Conservation (phyloP, 2,113 vertebrate genomes). For the Bubo blakistoni region DNA sequence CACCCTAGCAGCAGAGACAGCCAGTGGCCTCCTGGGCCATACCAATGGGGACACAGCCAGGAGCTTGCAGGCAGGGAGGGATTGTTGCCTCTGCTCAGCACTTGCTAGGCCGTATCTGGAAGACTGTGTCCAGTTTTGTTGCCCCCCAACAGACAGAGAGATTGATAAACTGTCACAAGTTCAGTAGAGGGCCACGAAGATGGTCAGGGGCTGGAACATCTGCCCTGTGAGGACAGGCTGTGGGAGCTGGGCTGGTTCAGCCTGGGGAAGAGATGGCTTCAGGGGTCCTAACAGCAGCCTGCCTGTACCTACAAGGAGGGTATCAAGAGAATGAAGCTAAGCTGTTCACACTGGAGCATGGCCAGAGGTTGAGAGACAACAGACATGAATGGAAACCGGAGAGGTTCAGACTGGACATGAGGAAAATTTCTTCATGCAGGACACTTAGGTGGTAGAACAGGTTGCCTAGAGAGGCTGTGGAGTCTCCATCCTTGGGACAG, state of each 20-base stretch:
- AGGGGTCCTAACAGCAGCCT: neutral
- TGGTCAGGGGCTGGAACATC: neutral
- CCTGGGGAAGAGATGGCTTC: too few species aligned
- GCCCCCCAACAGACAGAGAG: neutral
- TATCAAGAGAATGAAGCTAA: neutral
- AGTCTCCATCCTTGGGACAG: neutral
- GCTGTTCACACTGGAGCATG: neutral
- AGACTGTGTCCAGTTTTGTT: neutral
- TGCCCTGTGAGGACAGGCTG: neutral
- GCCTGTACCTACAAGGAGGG: neutral
- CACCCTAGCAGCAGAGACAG: neutral
- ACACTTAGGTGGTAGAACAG: neutral
- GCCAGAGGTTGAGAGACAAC: neutral
- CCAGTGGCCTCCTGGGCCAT: rapidly evolving
- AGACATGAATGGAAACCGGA: neutral
- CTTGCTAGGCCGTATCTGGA: neutral
- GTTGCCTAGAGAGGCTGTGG: neutral
- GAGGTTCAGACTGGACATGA: neutral
- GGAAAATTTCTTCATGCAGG: neutral
- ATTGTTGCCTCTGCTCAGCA: neutral
- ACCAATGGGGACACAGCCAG: neutral
- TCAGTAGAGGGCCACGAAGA: neutral
- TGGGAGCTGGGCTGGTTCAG: neutral
- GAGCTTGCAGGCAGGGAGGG: neutral
- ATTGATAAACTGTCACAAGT: neutral